Evolutionary conservation across 2,797 vertebrate species (phyloP), one percentile per base, ranked within the genome.

Genomic region (Artibeus lituratus): DNA sequence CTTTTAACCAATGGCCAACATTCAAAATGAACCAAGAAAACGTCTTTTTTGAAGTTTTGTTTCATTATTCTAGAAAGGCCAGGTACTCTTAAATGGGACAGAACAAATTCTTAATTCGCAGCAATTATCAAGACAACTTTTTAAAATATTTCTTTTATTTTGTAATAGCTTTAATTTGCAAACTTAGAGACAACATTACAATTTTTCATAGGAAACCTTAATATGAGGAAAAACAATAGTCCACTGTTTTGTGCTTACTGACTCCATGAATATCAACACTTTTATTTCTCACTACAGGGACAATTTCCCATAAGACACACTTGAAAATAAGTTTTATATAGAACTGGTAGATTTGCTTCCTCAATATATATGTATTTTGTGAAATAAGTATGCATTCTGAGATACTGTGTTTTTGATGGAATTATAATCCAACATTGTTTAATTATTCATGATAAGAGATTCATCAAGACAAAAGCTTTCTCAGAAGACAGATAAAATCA

Each of bases 21-120:
- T 97, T 96, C 90, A 77, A 96, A 97, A 83, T 81, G 95, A 98
- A 97, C 90, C 98, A 92, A 98, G 94, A 97, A 98, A 97, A 98
- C 95, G 77, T 95, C 78, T 89, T 95, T 97, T 98, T 98, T 98
- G 97, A 98, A 96, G 97, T 95, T 97, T 91, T 95, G 94, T 97
- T 97, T 98, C 95, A 95, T 74, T 95, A 91, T 94, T 98, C 87
- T 97, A 97, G 97, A 97, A 98, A 98, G 92, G 97, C 96, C 97
- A 97, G 97, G 90, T 95, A 93, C 37, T 98, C 96, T 97, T 90
- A 10, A 10, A 57, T 70, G 15, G 14, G 19, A 42, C 37, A 80
- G 82, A 77, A 83, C 18, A 65, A 2, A 51, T 39, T 88, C 55
- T 78, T 96, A 44, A 87, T 92, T 96, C 95, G 80, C 94, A 95